phyloP scores from a whole-genome alignment of 2,113 vertebrate species.

The Chiloscyllium plagiosum region DNA sequence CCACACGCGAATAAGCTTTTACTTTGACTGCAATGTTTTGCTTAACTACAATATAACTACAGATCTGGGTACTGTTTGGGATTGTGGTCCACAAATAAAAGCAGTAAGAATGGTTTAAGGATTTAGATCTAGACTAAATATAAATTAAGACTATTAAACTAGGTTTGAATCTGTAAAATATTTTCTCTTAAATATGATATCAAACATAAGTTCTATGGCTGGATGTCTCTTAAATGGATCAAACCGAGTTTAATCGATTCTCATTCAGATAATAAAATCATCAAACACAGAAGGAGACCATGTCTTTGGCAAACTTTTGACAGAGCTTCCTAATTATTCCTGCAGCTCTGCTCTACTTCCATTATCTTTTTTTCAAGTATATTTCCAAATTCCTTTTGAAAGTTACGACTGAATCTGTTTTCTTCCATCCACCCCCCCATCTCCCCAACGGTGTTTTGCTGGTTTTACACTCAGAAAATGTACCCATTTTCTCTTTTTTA shows the following conservation, averaged over 20 bases:
- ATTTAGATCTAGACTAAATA: too few relatives aligned
- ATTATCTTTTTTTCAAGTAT: background rate
- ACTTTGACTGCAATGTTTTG: background rate
- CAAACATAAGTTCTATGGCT: background rate
- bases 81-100: background rate
- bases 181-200: background rate
- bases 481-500: too few relatives aligned
- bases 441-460: too few relatives aligned
- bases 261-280: background rate
- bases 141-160: too few relatives aligned
- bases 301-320: background rate
- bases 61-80: background rate
- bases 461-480: too few relatives aligned
- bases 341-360: background rate
- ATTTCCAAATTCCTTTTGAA: background rate
- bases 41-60: background rate
- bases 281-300: background rate
- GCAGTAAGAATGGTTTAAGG: background rate
- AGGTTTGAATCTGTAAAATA: background rate
- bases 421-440: too few relatives aligned
- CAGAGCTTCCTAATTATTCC: background rate
- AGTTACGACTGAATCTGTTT: background rate
- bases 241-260: background rate
- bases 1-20: too few relatives aligned
- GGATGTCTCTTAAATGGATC: background rate